phyloP scores from a whole-genome alignment of 2,113 vertebrate species.

The Ictidomys tridecemlineatus region DNA sequence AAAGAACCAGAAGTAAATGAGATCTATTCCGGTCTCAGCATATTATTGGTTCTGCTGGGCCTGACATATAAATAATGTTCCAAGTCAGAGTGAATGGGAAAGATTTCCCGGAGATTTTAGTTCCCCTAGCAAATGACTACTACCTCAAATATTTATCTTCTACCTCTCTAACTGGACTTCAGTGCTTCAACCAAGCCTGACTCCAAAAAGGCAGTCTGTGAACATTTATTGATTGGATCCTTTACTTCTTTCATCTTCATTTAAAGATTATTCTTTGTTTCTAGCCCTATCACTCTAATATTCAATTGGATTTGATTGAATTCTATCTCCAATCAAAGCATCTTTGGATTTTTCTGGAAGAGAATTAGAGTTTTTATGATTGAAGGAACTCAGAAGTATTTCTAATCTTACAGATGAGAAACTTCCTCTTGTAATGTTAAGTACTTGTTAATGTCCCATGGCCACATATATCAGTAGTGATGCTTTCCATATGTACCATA shows the following conservation, averaged over 20 bases:
- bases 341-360: background rate
- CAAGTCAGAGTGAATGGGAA: slow-evolving; percentile 34
- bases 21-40: background rate
- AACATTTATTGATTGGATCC: background rate
- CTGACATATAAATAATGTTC: slow-evolving; percentile 22
- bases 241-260: background rate
- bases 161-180: background rate
- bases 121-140: background rate
- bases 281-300: background rate
- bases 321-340: no score
- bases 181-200: background rate
- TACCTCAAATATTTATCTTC: slow-evolving; percentile 5
- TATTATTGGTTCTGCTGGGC: slow-evolving; percentile 20
- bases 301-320: no score
- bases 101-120: slow-evolving; percentile 1
- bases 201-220: background rate
- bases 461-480: background rate
- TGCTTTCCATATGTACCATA: no score
- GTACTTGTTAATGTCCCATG: background rate
- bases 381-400: background rate
- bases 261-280: background rate
- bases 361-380: background rate
- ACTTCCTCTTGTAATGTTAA: background rate
- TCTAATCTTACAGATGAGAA: background rate
- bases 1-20: slow-evolving; percentile 41